phyloP scores from a whole-genome alignment of 1,140 invertebrate genomes.

The Nephila pilipes region DNA sequence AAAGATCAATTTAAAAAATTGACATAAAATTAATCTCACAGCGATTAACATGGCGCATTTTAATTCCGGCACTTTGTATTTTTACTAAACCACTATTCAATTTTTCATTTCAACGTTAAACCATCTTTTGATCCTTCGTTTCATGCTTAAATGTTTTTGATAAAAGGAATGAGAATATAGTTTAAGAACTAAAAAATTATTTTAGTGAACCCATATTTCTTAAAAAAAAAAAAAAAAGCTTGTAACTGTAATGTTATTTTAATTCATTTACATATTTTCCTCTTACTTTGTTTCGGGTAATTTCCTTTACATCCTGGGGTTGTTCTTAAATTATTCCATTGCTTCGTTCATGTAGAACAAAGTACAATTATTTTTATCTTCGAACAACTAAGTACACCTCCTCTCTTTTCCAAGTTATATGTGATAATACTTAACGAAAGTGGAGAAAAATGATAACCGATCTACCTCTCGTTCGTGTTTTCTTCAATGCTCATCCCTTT shows the following conservation, averaged over 20 bases:
- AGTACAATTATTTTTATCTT: not conserved
- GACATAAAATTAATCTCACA: too few species aligned
- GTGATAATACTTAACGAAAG: not conserved
- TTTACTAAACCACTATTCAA: too few species aligned
- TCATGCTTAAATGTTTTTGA: too few species aligned
- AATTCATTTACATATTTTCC: not conserved
- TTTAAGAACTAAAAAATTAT: not conserved
- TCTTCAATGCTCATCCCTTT: not conserved
- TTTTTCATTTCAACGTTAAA: too few species aligned
- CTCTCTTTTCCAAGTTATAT: not conserved
- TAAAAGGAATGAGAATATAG: too few species aligned
- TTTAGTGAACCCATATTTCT: not conserved
- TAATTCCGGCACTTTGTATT: too few species aligned
- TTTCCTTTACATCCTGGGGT: not conserved
- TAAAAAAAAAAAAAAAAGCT: not conserved
- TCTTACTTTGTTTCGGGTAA: not conserved
- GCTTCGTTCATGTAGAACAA: not conserved
- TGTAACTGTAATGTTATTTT: not conserved
- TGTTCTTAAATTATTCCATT: slow-evolving; percentile 23
- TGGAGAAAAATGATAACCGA: slow-evolving; percentile 46
- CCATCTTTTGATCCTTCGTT: too few species aligned
- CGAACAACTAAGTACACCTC: not conserved
- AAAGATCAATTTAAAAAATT: too few species aligned
- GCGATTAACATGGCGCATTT: too few species aligned
- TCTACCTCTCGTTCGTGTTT: not conserved